phyloP scores from a whole-genome alignment of 2,888 invertebrate species.

The Synergus gifuensis region DNA sequence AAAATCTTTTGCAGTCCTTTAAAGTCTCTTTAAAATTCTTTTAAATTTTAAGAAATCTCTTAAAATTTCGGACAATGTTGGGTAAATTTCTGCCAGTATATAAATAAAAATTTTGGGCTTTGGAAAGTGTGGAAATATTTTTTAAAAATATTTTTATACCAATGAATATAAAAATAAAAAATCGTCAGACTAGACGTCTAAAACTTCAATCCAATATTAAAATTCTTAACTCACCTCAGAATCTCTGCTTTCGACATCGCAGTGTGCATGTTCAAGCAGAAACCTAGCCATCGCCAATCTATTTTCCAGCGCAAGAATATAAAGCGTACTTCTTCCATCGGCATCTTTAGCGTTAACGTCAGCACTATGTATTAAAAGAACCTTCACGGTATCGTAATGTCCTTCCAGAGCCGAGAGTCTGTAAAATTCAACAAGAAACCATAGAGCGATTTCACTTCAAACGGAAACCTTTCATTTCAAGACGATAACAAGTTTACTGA shows the following conservation, averaged over 20 bases:
- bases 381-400: conserved; percentile 88
- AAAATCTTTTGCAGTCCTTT: no score
- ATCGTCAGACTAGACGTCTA: no score
- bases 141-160: no score
- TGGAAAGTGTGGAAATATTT: no score
- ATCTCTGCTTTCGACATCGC: conserved; percentile 92
- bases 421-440: conserved; percentile 41
- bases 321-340: conserved; percentile 94
- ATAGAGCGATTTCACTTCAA: conserved; percentile 17
- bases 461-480: not conserved
- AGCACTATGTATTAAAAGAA: conserved; percentile 86
- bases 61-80: no score
- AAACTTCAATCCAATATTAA: no score
- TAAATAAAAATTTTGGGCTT: no score
- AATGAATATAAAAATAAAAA: no score
- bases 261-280: conserved; percentile 86
- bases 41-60: no score
- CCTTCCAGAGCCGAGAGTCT: conserved; percentile 91
- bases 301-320: conserved; percentile 94
- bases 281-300: conserved; percentile 90
- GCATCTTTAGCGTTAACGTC: conserved; percentile 94
- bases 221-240: conserved; percentile 82
- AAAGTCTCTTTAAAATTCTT: no score
- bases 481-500: conserved; percentile 7
- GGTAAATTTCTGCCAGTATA: no score